phyloP scores from a whole-genome alignment of 2,797 vertebrate species.

The Chromobotia macracanthus region DNA sequence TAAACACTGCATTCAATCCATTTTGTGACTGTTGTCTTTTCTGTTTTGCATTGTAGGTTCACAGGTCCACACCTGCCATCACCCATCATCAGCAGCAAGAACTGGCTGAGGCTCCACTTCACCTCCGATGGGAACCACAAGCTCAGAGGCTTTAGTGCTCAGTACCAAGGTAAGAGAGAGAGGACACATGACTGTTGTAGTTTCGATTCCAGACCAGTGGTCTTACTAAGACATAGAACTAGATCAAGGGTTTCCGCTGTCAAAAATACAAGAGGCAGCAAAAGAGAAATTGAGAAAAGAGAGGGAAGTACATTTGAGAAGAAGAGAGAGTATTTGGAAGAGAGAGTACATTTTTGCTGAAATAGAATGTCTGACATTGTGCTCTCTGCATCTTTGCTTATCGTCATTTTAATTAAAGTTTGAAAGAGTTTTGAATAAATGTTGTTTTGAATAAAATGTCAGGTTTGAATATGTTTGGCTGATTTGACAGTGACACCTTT shows the following conservation, averaged over 20 bases:
- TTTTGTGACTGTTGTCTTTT: constrained; percentile 1
- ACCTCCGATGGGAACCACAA: constrained; percentile 95
- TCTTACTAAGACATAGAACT: constrained; percentile 22
- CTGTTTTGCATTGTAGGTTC: constrained; percentile 81
- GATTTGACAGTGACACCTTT: too few species aligned
- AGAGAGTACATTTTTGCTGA: background rate
- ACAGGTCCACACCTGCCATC: constrained; percentile 93
- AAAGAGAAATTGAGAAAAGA: background rate
- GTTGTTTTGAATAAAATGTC: background rate
- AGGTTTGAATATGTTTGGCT: too few species aligned
- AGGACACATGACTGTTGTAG: background rate
- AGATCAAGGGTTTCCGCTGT: constrained; percentile 16
- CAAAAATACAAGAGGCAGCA: constrained; percentile 13
- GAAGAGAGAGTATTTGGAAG: background rate
- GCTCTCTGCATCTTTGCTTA: too few species aligned
- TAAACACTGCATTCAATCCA: background rate
- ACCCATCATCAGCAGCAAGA: constrained; percentile 98
- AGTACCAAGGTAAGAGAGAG: constrained; percentile 89
- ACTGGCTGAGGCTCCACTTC: constrained; percentile 98
- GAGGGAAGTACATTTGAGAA: background rate
- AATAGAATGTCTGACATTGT: background rate
- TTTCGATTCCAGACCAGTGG: background rate
- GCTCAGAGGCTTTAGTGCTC: constrained; percentile 93
- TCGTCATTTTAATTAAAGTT: background rate
- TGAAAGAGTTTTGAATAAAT: too few species aligned